A percentile compares a stretch with the other conserved stretches of the same genome.
Conservation (phyloP, 2,888 invertebrate genomes). For the Melitaea athalia region DNA sequence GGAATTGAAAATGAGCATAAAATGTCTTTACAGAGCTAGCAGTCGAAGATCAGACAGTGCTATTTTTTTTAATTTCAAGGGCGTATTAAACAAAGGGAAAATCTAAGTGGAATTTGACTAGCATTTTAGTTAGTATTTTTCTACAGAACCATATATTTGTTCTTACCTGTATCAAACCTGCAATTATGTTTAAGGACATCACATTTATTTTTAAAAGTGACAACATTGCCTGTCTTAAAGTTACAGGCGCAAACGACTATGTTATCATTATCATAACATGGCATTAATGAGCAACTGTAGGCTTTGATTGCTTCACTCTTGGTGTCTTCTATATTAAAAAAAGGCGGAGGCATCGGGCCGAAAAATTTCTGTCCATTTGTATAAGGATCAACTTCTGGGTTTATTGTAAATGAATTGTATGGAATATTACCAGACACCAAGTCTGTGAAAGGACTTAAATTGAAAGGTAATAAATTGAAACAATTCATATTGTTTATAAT, state of each 20-base stretch:
- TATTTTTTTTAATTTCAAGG: no score
- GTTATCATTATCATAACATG: conserved; percentile 34
- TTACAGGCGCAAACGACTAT: conserved; percentile 50
- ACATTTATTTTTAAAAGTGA: conserved; percentile 49
- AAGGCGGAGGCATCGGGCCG: conserved; percentile 34
- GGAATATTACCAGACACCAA: background rate
- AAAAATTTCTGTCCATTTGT: conserved; percentile 29
- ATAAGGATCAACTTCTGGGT: conserved; percentile 33
- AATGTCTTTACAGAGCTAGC: no score
- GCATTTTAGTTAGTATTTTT: no score
- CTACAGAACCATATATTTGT: background rate
- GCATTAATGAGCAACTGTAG: conserved; percentile 42
- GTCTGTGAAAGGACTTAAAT: background rate
- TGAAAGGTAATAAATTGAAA: conserved; percentile 15
- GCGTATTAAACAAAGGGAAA: no score
- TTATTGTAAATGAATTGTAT: conserved; percentile 19
- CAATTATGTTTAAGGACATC: conserved; percentile 52
- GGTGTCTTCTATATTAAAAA: conserved; percentile 33
- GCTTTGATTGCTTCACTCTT: conserved; percentile 39
- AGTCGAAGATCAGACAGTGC: no score
- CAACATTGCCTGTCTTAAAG: conserved; percentile 49
- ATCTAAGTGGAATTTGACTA: no score
- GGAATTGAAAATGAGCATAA: no score
- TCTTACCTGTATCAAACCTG: conserved; percentile 50
- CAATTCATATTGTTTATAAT: conserved; percentile 6